Evolutionary conservation across 2,797 vertebrate genomes (phyloP), one percentile per base, ranked within the genome.

Genomic region (Kryptolebias ocellatus): DNA sequence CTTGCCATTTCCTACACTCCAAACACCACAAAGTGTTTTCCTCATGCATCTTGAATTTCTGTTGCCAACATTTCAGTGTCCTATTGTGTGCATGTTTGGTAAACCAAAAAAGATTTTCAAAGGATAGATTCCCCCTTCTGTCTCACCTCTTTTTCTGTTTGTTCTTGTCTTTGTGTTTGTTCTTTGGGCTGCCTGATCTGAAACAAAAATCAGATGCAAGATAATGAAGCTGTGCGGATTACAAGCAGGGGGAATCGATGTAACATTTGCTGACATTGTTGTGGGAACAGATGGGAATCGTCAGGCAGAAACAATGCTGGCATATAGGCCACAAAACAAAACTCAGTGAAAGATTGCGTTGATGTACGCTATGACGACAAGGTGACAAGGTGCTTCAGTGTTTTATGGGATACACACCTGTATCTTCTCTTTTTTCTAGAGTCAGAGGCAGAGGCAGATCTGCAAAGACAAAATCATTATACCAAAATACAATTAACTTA

Each of bases 101-200:
- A 18, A 29, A 28, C 7, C 17, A 44, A 29, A 29, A 51, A 28
- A 18, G 18, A 14, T 49, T 45, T 31, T 56, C 39, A 17, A 14
- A 18, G 24, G 14, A 20, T 37, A n/a, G 54, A 63, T 14, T 61
- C 20, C 4, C 44, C 0, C 12, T 24, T 37, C 45, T 20, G 1
- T 71, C 90, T 93, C 83, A 93, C 98, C 97, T 96, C 89, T 96
- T 98, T 69, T 94, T 95, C 69, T 96, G 95, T 94, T 97, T 99
- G 93, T 92, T 97, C 94, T 96, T 98, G 87, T 98, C 96, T 95
- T 96, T 98, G 88, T 96, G 93, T 95, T 96, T 98, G 95, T 91
- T 97, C 93, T 96, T 98, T 81, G 93, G 95, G 89, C 96, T 98
- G 74, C 94, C 94, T 29, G 97, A 97, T 90, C 98, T 99, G 92